phyloP scores from a whole-genome alignment of 1,140 invertebrate species.

The Macrostomum lignano region DNA sequence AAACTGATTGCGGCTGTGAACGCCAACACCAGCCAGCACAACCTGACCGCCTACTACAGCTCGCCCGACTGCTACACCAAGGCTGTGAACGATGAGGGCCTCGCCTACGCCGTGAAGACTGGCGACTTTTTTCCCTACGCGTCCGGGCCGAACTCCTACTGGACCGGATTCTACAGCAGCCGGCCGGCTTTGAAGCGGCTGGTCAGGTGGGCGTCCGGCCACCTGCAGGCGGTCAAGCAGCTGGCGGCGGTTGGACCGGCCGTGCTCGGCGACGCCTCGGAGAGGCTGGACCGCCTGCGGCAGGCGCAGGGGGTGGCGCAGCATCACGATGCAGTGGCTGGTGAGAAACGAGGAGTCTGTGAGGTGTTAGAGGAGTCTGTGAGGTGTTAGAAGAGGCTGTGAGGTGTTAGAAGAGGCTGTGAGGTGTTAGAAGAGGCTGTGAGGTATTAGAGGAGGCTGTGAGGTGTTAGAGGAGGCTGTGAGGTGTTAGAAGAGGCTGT shows the following conservation, averaged over 20 bases:
- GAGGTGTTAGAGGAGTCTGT: too few species aligned
- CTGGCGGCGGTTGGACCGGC: neutral
- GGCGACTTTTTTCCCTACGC: conserved; percentile 78
- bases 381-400: too few species aligned
- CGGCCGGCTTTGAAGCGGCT: conserved; percentile 46
- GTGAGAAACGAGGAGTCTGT: too few species aligned
- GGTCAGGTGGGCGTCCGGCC: conserved; percentile 45
- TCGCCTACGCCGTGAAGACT: conserved; percentile 38
- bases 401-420: too few species aligned
- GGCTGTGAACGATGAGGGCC: conserved; percentile 39
- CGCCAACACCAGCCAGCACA: too few species aligned
- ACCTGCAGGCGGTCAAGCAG: conserved; percentile 31
- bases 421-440: too few species aligned
- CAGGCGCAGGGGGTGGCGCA: conserved; percentile 46
- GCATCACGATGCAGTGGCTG: conserved; percentile 40
- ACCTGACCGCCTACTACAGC: conserved; percentile 57
- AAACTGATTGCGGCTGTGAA: conserved; percentile 45
- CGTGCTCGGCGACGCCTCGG: too few species aligned
- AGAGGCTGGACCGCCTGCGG: neutral
- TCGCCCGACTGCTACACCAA: conserved; percentile 73
- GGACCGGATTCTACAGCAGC: conserved; percentile 83
- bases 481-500: too few species aligned
- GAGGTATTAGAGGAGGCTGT: too few species aligned
- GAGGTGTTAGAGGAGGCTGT: too few species aligned
- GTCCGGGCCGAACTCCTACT: conserved; percentile 47